phyloP scores from a whole-genome alignment of 2,797 vertebrate species.

The Caiman crocodilus region DNA sequence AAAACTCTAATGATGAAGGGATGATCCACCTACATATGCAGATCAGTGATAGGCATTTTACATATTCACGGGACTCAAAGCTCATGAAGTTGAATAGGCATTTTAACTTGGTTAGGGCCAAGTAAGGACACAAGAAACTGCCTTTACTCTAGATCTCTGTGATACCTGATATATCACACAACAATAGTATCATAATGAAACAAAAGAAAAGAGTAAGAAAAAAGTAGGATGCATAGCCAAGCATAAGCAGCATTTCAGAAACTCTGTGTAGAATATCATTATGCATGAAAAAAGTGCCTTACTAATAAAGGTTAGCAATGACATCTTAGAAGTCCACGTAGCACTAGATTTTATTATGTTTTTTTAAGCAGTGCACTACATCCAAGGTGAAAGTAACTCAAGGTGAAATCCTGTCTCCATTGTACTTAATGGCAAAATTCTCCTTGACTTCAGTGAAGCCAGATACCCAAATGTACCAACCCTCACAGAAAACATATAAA shows the following conservation, averaged over 20 bases:
- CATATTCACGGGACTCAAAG: no score
- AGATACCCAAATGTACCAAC: background rate
- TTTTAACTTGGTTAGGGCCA: background rate
- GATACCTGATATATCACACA: background rate
- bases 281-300: background rate
- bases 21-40: background rate
- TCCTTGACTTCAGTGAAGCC: background rate
- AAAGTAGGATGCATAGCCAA: background rate
- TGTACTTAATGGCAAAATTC: background rate
- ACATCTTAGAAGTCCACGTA: background rate
- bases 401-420: accelerated
- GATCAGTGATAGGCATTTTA: no score
- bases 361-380: background rate
- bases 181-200: background rate
- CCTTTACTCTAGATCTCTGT: background rate
- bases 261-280: background rate
- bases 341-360: background rate
- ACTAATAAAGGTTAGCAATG: background rate
- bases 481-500: accelerated
- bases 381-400: background rate
- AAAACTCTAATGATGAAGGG: background rate
- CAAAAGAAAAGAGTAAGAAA: background rate
- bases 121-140: background rate
- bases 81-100: background rate
- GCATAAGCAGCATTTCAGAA: background rate